Base-by-base conservation (phyloP, 2,888 invertebrate species). In the Tortrix viridana region DNA sequence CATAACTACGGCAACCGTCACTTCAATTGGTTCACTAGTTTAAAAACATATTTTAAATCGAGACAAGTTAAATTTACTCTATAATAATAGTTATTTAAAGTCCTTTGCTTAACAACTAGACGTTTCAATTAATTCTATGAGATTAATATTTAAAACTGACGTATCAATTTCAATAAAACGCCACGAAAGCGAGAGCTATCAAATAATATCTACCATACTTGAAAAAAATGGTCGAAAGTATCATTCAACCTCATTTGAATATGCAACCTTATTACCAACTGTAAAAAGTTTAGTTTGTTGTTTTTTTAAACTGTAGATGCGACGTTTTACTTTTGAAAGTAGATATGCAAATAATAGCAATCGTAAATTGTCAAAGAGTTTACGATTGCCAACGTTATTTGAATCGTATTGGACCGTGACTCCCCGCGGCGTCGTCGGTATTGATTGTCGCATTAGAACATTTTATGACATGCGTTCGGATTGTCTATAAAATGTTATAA, bases 401-500 rank as follows among this genome's bases (percentile, higher is more conserved):
- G 22, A 52, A 52, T 47, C 56, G 38, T 38, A 57, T 9, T 16
- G 56, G 46, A 46, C 50, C 46, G 38, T 50, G 50, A 37, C 62
- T 62, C 62, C 62, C 62, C 38, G 56, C 7, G 46, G 62, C 46
- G 62, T 4, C 60, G n/a, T 43, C 23, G 23, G 48, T 26, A 43
- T 18, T 32, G 55, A 46, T 32, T 20, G 18, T 22, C 23, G 55
- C 22, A 23, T 56, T 18, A 44, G 37, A 19, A 16, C 23, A 41
- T 37, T 53, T 53, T 26, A 54, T 46, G 50, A 52, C 46, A 52
- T 26, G 47, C 60, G 41, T 26, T 38, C 49, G 22, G 26, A 55
- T 46, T 37, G 43, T 46, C 56, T 62, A 57, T 62, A 46, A 62
- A 62, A 57, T 49, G 49, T 56, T 49, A 55, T 44, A 49, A 56